These are phyloP conservation scores for Sylvietta virens DNA, from an alignment of 2,113 vertebrate genomes.

Conservation along the genomic window DNA sequence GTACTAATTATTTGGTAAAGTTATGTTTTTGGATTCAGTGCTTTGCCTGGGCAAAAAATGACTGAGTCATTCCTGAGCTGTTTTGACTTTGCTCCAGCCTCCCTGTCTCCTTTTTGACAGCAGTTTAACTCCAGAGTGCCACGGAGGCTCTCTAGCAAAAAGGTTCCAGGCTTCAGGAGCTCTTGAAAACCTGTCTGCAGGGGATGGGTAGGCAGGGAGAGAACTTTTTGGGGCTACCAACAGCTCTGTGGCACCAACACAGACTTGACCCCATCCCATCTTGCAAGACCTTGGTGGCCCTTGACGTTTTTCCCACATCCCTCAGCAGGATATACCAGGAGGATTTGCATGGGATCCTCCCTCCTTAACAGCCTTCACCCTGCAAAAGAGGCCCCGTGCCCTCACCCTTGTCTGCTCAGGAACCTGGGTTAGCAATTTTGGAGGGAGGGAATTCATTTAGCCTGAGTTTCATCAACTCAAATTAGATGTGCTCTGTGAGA, in stretches of 20 bases:
- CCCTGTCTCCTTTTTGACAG: not conserved
- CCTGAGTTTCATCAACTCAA: fast-evolving
- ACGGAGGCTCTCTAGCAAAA: fast-evolving
- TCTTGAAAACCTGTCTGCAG: not conserved
- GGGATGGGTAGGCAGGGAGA: not conserved
- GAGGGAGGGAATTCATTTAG: not conserved
- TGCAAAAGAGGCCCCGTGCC: not conserved
- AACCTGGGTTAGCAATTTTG: not conserved
- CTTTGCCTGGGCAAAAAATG: not conserved
- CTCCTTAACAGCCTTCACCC: not conserved
- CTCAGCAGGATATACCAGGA: not conserved
- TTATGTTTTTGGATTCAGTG: not conserved
- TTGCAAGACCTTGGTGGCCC: fast-evolving
- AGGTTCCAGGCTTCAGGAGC: not conserved
- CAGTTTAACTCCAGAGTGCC: not conserved
- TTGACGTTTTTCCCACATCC: not conserved
- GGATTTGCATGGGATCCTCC: not conserved
- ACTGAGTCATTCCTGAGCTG: not conserved
- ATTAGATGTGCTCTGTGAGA: not conserved
- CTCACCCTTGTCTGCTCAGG: not conserved
- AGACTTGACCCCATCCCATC: not conserved
- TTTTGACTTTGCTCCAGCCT: not conserved
- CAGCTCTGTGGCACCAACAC: not conserved
- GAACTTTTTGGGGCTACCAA: not conserved
- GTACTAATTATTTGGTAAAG: not conserved